phyloP scores from a whole-genome alignment of 2,797 vertebrate genomes.

The Clarias pachynema region DNA sequence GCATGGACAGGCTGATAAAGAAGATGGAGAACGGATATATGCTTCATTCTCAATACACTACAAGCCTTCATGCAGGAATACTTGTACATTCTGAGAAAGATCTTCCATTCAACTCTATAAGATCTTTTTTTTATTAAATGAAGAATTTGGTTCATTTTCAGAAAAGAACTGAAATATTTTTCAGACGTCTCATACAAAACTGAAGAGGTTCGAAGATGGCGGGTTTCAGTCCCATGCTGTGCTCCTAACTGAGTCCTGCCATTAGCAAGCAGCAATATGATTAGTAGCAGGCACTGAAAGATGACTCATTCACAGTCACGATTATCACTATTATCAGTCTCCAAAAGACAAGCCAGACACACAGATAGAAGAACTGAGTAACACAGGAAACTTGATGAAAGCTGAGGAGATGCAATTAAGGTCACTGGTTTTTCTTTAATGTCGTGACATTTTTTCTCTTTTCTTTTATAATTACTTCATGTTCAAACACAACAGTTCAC shows the following conservation, averaged over 20 bases:
- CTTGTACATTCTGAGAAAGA: background rate
- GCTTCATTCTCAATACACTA: background rate
- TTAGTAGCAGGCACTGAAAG: slow-evolving; percentile 13
- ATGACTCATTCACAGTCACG: slow-evolving; percentile 29
- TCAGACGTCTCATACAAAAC: slow-evolving; percentile 8
- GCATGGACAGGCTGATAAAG: background rate
- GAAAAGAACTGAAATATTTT: background rate
- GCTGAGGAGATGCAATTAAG: background rate
- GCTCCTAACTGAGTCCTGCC: slow-evolving; percentile 7
- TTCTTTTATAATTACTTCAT: background rate
- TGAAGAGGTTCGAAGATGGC: background rate
- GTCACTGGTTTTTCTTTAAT: background rate
- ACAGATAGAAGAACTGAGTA: background rate
- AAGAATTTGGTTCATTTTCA: background rate
- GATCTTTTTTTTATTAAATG: background rate
- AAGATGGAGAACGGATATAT: background rate
- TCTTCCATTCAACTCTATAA: background rate
- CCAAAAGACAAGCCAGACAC: slow-evolving; percentile 34
- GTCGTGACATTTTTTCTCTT: background rate
- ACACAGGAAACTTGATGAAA: background rate
- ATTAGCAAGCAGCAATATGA: slow-evolving; percentile 21
- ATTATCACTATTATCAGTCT: slow-evolving; percentile 42
- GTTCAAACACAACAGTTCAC: background rate
- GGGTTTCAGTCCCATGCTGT: background rate
- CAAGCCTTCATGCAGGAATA: background rate